Evolutionary conservation across 1,140 invertebrate species (phyloP), one percentile per base, ranked within the genome.

Genomic region (Papilio xuthus): DNA sequence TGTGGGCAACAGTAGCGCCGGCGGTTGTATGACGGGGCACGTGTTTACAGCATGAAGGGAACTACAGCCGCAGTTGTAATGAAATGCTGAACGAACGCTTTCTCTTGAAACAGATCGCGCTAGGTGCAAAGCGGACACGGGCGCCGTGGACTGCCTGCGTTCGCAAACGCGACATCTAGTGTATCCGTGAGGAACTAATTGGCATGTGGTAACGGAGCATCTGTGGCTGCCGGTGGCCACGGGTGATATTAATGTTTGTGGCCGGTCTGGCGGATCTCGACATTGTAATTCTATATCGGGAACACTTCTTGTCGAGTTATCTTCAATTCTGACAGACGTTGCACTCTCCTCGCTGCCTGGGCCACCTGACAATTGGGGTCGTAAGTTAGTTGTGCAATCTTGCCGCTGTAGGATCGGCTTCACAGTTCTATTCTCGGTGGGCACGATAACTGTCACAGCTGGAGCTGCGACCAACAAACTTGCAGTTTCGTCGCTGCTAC

Each of bases 281-380:
- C 97, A 97, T 92, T 98, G 97, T 77, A 98, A 94, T 93, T 98
- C 97, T 85, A 98, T 97, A 89, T 98, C 97, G 18, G 97, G 97
- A 81, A 98, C 97, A 81, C 97, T 97, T 87, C 97, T 95, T 13
- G 97, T 96, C n/a, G 96, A 96, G 71, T 95, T 95, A 77, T 97
- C 96, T 86, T 95, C 95, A 78, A 95, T 89, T 87, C 94, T 93
- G 15, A 95, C 85, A 12, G 93, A 94, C 8, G 96, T 95, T 60
- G 94, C 95, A 86, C 96, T 97, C 90, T 97, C 97, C 91, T 97
- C 97, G 83, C 97, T 97, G 47, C 96, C 96, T 3, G 96, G 96
- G 41, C 95, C 95, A 20, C 96, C 96, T 26, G 96, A 97, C 71
- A 97, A 94, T 87, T 97, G 96, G 28, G 97, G 96, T 82, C 95